phyloP scores from a whole-genome alignment of 1,140 invertebrate genomes.

The Drosophila albomicans region DNA sequence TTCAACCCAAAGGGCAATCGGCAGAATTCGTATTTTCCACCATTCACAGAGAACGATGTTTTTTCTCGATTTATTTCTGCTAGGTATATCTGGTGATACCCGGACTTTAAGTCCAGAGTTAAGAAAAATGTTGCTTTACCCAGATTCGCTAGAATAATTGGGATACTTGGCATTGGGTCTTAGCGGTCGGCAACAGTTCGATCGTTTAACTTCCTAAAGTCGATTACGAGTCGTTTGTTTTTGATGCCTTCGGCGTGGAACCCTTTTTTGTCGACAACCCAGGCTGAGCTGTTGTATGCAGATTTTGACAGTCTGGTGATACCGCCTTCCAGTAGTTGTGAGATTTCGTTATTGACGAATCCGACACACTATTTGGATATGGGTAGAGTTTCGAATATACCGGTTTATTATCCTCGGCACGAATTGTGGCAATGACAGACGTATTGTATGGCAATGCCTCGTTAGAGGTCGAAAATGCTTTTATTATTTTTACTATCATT shows the following conservation, averaged over 20 bases:
- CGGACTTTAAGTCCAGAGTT: not conserved
- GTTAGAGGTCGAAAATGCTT: not conserved
- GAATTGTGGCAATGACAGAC: not conserved
- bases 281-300: not conserved
- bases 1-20: slow-evolving; percentile 13
- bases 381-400: not conserved
- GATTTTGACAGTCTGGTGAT: not conserved
- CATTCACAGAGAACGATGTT: slow-evolving; percentile 5
- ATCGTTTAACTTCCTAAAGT: not conserved
- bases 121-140: not conserved
- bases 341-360: not conserved
- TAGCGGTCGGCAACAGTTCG: not conserved
- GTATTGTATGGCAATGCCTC: not conserved
- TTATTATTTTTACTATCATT: not conserved
- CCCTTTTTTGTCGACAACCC: not conserved
- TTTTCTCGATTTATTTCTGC: not conserved
- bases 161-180: not conserved
- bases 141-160: not conserved
- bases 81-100: slow-evolving; percentile 1
- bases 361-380: not conserved
- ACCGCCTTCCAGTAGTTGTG: not conserved
- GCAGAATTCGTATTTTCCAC: slow-evolving; percentile 12
- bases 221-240: not conserved
- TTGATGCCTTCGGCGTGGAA: not conserved
- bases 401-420: not conserved